Evolutionary conservation across 2,113 vertebrate genomes (phyloP), one percentile per base, ranked within the genome.

Genomic region (Bujurquina vittata): DNA sequence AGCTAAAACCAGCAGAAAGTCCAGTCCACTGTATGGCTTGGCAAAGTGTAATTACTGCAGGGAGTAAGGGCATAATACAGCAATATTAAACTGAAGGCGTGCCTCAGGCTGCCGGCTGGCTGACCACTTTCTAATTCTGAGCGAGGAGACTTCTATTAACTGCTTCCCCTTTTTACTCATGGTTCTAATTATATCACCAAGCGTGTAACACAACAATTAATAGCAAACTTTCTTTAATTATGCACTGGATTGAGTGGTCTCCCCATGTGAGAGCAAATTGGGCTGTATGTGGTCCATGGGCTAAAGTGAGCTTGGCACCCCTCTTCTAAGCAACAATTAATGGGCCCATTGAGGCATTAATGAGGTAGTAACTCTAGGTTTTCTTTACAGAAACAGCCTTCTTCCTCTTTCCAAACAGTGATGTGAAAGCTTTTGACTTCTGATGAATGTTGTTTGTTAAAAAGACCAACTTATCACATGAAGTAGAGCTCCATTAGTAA

Each of bases 281-380:
- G 26, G 46, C 26, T 33, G 46, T 72, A 54, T 72, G 67, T 4
- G 0, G 26, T 72, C 67, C 67, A 9, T 72, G 67, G 52, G 46
- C 67, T 52, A 33, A 72, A 72, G 33, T 14, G 67, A 72, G 46
- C 31, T 33, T 72, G 67, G 54, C 67, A 72, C 31, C 67, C 46
- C 67, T 46, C 52, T 26, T 72, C 46, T 54, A 52, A 59, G 61
- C 56, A 77, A 52, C 83, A 65, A 77, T 85, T 81, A 58, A 84
- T 46, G n/a, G 56, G 11, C 54, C 54, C 23, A 22, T 11, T 80
- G 18, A 87, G 63, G 77, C 12, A 72, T 77, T 67, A 49, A 87
- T 72, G 12, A 7, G 6, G 31, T 46, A 37, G 69, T 83, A 75
- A 22, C 17, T 76, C 56, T 49, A 57, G 20, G 72, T 74, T 81